These are phyloP conservation scores for Tylochromis polylepis DNA, from an alignment of 2,113 vertebrate species.

Conservation along the genomic window DNA sequence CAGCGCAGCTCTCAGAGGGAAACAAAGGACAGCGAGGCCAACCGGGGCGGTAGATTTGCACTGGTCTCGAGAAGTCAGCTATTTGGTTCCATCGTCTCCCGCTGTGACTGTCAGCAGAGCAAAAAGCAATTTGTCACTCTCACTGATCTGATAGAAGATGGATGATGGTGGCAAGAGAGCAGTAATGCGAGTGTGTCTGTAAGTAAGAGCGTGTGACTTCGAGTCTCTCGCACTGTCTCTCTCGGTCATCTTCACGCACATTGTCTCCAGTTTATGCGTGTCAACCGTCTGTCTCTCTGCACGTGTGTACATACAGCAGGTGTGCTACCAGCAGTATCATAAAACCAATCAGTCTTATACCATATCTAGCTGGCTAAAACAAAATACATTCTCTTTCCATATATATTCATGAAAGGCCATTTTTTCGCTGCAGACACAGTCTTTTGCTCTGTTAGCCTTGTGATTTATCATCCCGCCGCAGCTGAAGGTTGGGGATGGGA, in stretches of 20 bases:
- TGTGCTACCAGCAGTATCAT: neutral
- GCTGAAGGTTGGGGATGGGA: constrained; percentile 11
- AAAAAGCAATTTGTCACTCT: constrained; percentile 35
- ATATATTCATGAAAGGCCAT: constrained; percentile 57
- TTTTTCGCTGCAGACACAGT: constrained; percentile 23
- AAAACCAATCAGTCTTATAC: constrained; percentile 37
- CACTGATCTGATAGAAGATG: constrained; percentile 40
- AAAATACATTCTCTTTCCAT: constrained; percentile 18
- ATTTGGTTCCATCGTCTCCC: neutral
- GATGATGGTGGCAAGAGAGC: constrained; percentile 44
- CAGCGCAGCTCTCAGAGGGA: neutral
- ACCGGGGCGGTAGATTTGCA: neutral
- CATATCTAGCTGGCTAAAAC: constrained; percentile 12
- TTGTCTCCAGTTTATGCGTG: neutral
- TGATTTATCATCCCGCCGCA: constrained; percentile 45
- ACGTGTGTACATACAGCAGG: neutral
- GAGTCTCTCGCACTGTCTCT: neutral
- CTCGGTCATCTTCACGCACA: neutral
- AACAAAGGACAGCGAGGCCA: neutral
- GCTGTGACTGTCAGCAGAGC: constrained; percentile 13
- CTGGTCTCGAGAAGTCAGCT: constrained; percentile 13
- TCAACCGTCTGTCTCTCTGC: neutral
- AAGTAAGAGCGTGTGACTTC: neutral
- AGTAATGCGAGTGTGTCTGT: constrained; percentile 12
- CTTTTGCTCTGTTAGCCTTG: constrained; percentile 35